Conservation (phyloP, 2,888 invertebrate genomes). For the Lithophane semibrunnea region DNA sequence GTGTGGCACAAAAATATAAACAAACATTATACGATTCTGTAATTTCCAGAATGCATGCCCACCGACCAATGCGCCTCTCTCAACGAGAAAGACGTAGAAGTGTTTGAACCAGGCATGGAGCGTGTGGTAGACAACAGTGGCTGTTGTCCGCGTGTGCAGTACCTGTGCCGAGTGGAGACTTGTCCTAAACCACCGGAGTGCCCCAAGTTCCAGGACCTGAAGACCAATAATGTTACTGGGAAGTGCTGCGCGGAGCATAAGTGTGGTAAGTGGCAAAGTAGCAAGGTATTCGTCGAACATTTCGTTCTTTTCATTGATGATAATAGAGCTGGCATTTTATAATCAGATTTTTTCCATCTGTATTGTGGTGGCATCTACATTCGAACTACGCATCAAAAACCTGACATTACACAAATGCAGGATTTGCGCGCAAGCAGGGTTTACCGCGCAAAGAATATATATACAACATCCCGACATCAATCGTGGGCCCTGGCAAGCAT, state of each 20-base stretch:
- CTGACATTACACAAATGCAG: too few relatives aligned
- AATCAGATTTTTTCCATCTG: too few relatives aligned
- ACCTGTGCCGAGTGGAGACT: slow-evolving; percentile 91
- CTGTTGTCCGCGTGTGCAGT: slow-evolving; percentile 92
- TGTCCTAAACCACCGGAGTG: slow-evolving; percentile 92
- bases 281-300: too few relatives aligned
- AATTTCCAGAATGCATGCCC: slow-evolving; percentile 92
- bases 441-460: too few relatives aligned
- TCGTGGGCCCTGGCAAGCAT: too few relatives aligned
- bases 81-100: slow-evolving; percentile 82
- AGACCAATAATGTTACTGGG: slow-evolving; percentile 73
- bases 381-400: too few relatives aligned
- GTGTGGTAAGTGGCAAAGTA: slow-evolving; percentile 3
- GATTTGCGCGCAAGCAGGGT: too few relatives aligned
- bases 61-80: slow-evolving; percentile 91
- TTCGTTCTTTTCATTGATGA: too few relatives aligned
- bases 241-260: slow-evolving; percentile 92
- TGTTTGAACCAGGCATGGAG: slow-evolving; percentile 92
- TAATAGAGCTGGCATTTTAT: too few relatives aligned
- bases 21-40: neutral
- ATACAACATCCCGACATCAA: too few relatives aligned
- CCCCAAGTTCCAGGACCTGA: slow-evolving; percentile 90
- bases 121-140: slow-evolving; percentile 87
- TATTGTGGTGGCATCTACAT: too few relatives aligned
- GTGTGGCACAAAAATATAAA: neutral